Conservation (phyloP, 2,888 invertebrate species). For the Cephus sareptanus region DNA sequence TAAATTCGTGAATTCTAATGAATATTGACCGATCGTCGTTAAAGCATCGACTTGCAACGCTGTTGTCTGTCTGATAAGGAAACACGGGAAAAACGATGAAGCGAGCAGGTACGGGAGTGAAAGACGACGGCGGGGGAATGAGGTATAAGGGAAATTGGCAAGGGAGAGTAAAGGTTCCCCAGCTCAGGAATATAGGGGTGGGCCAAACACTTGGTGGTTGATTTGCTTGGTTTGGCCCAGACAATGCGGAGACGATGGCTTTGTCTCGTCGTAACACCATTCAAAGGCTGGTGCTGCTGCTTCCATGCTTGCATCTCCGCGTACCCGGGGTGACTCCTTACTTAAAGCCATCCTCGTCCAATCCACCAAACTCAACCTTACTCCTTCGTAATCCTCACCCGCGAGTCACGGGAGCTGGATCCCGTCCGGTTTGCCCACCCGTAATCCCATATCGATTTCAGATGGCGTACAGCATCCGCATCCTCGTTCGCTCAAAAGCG, state of each 20-base stretch:
- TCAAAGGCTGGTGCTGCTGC: conserved; percentile 45
- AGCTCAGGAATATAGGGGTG: conserved; percentile 8
- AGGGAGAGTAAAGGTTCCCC: conserved; percentile 7
- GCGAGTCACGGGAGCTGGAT: neutral
- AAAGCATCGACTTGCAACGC: too few species aligned
- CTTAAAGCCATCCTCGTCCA: conserved; percentile 22
- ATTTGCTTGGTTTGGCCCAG: conserved; percentile 58
- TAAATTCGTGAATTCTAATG: too few species aligned
- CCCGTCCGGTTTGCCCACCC: conserved; percentile 21
- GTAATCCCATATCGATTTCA: conserved; percentile 12
- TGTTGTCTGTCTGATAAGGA: neutral
- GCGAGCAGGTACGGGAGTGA: neutral
- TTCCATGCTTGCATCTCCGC: conserved; percentile 27
- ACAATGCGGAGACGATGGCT: conserved; percentile 59
- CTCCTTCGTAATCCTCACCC: neutral
- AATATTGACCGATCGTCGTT: too few species aligned
- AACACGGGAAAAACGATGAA: neutral
- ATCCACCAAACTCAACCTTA: neutral
- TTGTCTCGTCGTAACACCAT: conserved; percentile 58
- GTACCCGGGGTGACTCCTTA: neutral
- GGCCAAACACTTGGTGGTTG: conserved; percentile 47
- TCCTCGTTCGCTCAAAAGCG: neutral
- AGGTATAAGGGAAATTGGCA: conserved; percentile 8
- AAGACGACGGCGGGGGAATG: conserved; percentile 6
- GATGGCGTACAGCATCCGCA: neutral